phyloP scores from a whole-genome alignment of 2,888 invertebrate species.

The Drosophila diplacantha region DNA sequence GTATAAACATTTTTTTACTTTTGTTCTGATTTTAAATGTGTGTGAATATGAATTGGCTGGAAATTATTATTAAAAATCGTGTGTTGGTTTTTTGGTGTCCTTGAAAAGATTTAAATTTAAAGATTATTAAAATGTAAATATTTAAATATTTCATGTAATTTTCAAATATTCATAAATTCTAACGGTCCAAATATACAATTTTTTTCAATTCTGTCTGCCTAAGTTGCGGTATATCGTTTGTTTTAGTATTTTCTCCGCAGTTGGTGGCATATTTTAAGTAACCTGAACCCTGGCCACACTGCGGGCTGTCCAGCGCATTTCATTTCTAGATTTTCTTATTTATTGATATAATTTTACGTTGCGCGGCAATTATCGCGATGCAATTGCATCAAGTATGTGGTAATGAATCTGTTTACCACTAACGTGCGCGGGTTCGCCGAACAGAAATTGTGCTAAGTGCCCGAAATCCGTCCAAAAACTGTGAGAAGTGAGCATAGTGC shows the following conservation, averaged over 20 bases:
- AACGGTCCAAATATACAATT: not conserved
- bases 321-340: slow-evolving; percentile 50
- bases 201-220: not conserved
- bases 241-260: not conserved
- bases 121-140: not conserved
- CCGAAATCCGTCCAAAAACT: slow-evolving; percentile 35
- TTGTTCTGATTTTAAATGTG: not conserved
- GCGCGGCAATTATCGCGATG: slow-evolving; percentile 54
- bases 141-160: not conserved
- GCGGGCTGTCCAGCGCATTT: slow-evolving; percentile 41
- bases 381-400: slow-evolving; percentile 51
- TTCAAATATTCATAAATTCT: not conserved
- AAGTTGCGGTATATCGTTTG: not conserved
- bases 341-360: slow-evolving; percentile 41
- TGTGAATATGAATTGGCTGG: not conserved
- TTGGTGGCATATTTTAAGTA: too few species aligned
- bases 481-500: slow-evolving; percentile 40
- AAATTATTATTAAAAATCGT: not conserved
- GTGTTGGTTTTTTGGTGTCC: not conserved
- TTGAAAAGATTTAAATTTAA: not conserved
- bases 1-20: not conserved
- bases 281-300: not conserved
- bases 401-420: slow-evolving; percentile 54
- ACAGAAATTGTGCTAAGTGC: slow-evolving; percentile 30
- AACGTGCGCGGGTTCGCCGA: slow-evolving; percentile 26